Evolutionary conservation across 2,113 vertebrate species (phyloP).

Genomic region (Eudyptes chrysolophus): DNA sequence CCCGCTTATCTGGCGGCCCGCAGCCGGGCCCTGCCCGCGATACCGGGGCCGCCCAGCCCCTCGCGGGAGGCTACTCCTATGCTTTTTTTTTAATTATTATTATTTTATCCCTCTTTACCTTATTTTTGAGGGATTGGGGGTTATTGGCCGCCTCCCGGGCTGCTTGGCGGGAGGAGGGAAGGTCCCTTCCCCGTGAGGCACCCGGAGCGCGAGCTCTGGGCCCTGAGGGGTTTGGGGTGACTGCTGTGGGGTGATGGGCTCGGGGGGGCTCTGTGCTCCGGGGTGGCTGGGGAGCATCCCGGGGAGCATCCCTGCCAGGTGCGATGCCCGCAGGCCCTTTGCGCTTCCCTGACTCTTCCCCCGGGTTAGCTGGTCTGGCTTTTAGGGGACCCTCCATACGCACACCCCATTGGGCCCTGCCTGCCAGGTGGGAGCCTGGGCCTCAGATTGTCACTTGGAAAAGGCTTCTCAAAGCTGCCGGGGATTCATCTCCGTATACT

Average conservation of each 20-base stretch:
- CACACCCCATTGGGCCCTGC: neutral
- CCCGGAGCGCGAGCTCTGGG: neutral
- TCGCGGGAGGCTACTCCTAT: neutral
- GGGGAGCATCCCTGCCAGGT: neutral
- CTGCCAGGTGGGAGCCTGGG: neutral
- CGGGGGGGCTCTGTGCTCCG: neutral
- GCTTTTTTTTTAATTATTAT: no score
- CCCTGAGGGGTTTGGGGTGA: neutral
- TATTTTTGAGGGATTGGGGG: rapidly evolving
- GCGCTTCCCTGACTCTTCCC: neutral
- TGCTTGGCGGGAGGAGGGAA: neutral
- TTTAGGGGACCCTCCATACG: rapidly evolving
- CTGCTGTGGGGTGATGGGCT: neutral
- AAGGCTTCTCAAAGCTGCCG: neutral
- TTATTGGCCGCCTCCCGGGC: neutral
- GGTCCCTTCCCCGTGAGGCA: neutral
- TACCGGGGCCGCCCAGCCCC: neutral
- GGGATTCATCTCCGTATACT: rapidly evolving
- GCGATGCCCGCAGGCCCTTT: neutral
- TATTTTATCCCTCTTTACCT: no score
- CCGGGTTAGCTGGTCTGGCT: neutral
- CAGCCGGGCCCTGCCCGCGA: neutral
- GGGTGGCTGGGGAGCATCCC: neutral
- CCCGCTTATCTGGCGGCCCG: neutral
- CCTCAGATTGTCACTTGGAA: rapidly evolving